A percentile compares a stretch with the other conserved stretches of the same genome.
Evolutionary conservation across 2,113 vertebrate genomes (phyloP).

Genomic region (Todiramphus saurophagus): DNA sequence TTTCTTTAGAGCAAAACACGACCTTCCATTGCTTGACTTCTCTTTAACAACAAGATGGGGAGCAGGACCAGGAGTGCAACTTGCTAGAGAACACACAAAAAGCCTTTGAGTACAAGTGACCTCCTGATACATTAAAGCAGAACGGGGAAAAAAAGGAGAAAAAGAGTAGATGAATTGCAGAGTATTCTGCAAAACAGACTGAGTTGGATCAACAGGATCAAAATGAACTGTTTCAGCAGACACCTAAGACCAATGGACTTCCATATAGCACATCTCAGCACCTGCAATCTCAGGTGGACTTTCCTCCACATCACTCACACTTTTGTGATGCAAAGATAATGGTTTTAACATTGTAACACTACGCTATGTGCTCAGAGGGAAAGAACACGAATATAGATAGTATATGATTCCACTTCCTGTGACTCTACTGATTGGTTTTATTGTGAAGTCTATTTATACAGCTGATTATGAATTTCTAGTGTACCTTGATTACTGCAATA

Average conservation of each 20-base stretch:
- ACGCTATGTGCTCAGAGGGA: background rate
- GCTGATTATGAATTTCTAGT: slow-evolving; percentile 30
- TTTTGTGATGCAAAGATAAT: background rate
- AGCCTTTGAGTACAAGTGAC: background rate
- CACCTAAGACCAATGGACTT: background rate
- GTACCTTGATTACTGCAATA: background rate
- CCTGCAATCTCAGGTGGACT: background rate
- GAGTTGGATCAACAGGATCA: background rate
- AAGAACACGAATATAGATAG: background rate
- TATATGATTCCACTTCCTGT: background rate
- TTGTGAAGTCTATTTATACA: background rate
- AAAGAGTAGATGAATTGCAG: background rate
- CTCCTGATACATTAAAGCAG: background rate
- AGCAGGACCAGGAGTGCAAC: background rate
- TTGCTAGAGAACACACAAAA: background rate
- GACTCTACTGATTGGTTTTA: background rate
- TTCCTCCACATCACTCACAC: background rate
- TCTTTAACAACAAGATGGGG: background rate
- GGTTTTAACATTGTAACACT: background rate
- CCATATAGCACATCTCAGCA: background rate
- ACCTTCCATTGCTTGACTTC: background rate
- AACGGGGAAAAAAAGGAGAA: background rate
- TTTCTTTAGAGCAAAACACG: background rate
- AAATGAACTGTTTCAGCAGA: background rate
- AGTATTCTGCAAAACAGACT: background rate